A percentile compares a stretch with the other conserved stretches of the same genome.
Conservation (phyloP, 2,888 invertebrate species). For the Sympetrum striolatum region DNA sequence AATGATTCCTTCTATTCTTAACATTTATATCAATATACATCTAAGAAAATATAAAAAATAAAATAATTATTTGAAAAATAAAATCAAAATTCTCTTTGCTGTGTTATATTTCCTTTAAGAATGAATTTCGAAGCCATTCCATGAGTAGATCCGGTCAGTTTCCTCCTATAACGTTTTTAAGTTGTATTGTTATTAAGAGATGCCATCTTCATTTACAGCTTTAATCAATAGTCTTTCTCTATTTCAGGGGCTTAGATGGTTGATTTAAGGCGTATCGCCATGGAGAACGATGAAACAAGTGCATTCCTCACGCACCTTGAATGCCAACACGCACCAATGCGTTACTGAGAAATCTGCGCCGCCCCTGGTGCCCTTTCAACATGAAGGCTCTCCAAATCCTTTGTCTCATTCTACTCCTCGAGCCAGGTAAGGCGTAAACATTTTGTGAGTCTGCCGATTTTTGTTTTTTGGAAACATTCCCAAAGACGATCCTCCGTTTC, state of each 20-base stretch:
- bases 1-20: too few species aligned
- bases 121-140: too few species aligned
- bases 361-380: neutral
- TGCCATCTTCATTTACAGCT: too few species aligned
- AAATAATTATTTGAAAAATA: too few species aligned
- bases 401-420: slow-evolving; percentile 25
- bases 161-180: too few species aligned
- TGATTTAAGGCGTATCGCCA: neutral
- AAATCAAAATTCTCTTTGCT: too few species aligned
- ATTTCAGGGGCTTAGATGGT: neutral
- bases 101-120: too few species aligned
- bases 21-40: too few species aligned
- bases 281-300: neutral
- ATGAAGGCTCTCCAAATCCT: slow-evolving; percentile 30
- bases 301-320: neutral
- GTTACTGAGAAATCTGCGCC: neutral
- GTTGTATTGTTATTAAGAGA: too few species aligned
- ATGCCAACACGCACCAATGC: neutral
- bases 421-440: slow-evolving; percentile 8
- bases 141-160: too few species aligned
- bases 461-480: neutral
- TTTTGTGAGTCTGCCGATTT: neutral
- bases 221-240: neutral
- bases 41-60: too few species aligned
- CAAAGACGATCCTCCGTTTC: neutral